phyloP scores from a whole-genome alignment of 2,113 vertebrate genomes.

The Centropristis striata region DNA sequence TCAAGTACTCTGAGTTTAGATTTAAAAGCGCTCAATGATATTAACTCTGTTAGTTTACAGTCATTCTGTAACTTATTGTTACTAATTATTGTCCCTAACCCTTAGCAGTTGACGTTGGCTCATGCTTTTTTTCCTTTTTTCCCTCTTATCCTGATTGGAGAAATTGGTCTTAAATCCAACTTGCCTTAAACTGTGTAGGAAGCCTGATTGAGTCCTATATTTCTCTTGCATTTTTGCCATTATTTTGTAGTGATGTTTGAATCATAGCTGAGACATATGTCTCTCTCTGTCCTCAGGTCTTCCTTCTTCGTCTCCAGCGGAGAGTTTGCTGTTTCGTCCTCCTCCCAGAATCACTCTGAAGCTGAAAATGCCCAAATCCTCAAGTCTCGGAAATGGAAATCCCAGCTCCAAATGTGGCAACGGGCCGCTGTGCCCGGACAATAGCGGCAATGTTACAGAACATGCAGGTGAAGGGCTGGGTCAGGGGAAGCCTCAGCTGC shows the following conservation, averaged over 20 bases:
- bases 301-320: slow-evolving; percentile 89
- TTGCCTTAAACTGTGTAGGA: too few species aligned
- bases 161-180: too few species aligned
- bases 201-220: neutral
- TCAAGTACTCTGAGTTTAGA: too few species aligned
- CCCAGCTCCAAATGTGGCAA: slow-evolving; percentile 87
- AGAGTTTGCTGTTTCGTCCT: slow-evolving; percentile 90
- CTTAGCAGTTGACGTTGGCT: too few species aligned
- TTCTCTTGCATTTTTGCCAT: neutral
- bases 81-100: too few species aligned
- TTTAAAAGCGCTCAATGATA: too few species aligned
- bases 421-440: slow-evolving; percentile 88
- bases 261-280: neutral
- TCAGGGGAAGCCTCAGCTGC: slow-evolving; percentile 88
- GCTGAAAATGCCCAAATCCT: slow-evolving; percentile 94
- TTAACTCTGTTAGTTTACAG: too few species aligned
- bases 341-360: slow-evolving; percentile 97
- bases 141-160: too few species aligned
- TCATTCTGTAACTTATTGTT: too few species aligned
- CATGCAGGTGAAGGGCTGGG: slow-evolving; percentile 70
- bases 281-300: slow-evolving; percentile 81
- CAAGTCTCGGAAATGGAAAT: slow-evolving; percentile 85
- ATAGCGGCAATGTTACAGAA: slow-evolving; percentile 80
- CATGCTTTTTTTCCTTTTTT: too few species aligned
- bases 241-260: neutral